Evolutionary conservation across 2,888 invertebrate species (phyloP).

Genomic region (Heliconius erato): DNA sequence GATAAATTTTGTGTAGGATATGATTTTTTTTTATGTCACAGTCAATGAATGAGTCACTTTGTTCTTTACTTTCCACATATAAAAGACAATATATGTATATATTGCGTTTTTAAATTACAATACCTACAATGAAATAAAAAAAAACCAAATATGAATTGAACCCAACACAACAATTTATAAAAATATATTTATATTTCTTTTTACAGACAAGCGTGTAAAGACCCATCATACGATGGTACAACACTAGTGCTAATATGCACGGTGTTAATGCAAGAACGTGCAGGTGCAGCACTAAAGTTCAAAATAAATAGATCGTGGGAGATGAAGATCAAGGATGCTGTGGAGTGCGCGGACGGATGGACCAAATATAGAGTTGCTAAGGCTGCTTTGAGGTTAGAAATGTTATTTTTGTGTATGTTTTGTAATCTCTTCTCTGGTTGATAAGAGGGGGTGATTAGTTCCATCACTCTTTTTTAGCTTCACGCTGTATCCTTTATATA

Average conservation of each 20-base stretch:
- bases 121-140: no score
- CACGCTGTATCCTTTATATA: not conserved
- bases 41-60: no score
- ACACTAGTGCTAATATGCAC: slow-evolving; percentile 93
- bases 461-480: not conserved
- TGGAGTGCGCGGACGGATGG: slow-evolving; percentile 89
- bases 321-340: slow-evolving; percentile 85
- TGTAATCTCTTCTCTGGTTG: no score
- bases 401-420: not conserved
- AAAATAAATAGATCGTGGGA: slow-evolving; percentile 65
- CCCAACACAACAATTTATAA: no score
- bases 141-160: no score
- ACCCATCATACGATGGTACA: slow-evolving; percentile 78
- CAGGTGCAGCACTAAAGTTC: slow-evolving; percentile 88
- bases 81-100: no score
- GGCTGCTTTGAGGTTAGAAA: slow-evolving; percentile 90
- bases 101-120: no score
- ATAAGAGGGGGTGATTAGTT: no score
- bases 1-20: no score
- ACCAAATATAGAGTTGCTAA: slow-evolving; percentile 94
- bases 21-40: no score
- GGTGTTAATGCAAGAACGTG: slow-evolving; percentile 92
- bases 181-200: not conserved
- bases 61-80: no score
- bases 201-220: slow-evolving; percentile 60